A percentile compares a stretch with the other conserved stretches of the same genome.
Conservation (phyloP, 2,113 vertebrate genomes). For the Scartelaos histophorus region DNA sequence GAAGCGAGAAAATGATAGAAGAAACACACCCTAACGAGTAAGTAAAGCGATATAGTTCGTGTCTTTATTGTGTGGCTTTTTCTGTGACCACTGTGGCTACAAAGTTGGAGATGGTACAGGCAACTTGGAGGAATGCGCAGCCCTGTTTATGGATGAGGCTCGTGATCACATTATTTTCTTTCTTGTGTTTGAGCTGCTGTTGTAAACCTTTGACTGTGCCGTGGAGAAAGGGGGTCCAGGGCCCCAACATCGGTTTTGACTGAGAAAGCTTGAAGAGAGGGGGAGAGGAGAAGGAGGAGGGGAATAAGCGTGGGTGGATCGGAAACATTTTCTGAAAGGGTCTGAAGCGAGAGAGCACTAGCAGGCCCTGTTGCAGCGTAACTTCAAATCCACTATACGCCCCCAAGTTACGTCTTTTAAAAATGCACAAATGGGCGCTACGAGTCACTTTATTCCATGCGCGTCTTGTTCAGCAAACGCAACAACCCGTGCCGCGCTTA, state of each 20-base stretch:
- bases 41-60: slow-evolving; percentile 61
- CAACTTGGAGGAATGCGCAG: slow-evolving; percentile 59
- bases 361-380: slow-evolving; percentile 58
- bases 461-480: neutral
- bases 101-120: slow-evolving; percentile 54
- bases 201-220: slow-evolving; percentile 44
- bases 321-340: slow-evolving; percentile 77
- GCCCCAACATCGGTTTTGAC: slow-evolving; percentile 53
- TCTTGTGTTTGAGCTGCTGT: slow-evolving; percentile 15
- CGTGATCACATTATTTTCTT: slow-evolving; percentile 8
- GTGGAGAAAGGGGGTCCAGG: slow-evolving; percentile 33
- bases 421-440: slow-evolving; percentile 26
- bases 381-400: slow-evolving; percentile 53
- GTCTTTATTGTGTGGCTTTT: neutral
- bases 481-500: neutral
- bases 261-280: slow-evolving; percentile 33
- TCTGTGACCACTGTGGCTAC: slow-evolving; percentile 13
- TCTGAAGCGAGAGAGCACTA: slow-evolving; percentile 48
- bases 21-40: slow-evolving; percentile 89
- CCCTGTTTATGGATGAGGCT: neutral
- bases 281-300: slow-evolving; percentile 58
- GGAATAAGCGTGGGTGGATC: slow-evolving; percentile 73
- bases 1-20: slow-evolving; percentile 88
- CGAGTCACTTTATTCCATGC: slow-evolving; percentile 1
- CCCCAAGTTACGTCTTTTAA: slow-evolving; percentile 40